Conservation (phyloP, 2,113 vertebrate genomes). For the Seriola rivoliana region DNA sequence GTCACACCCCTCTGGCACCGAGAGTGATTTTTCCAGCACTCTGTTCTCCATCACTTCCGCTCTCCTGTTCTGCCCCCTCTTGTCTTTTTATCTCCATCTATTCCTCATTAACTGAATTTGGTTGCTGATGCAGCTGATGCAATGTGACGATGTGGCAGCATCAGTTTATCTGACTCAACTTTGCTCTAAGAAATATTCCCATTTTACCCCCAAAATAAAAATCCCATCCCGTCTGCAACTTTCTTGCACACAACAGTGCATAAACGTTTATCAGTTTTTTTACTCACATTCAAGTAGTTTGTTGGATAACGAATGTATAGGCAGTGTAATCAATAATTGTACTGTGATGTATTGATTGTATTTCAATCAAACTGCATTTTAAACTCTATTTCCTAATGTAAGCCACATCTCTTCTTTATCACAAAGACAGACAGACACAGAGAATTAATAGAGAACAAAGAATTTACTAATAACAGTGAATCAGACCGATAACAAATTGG, state of each 20-base stretch:
- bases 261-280: too few species aligned
- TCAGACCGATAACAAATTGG: neutral
- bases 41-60: slow-evolving; percentile 19
- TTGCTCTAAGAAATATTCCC: slow-evolving; percentile 17
- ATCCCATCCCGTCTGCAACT: too few species aligned
- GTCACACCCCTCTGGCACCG: slow-evolving; percentile 27
- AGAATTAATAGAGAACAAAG: neutral
- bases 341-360: too few species aligned
- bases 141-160: slow-evolving; percentile 21
- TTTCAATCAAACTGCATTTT: too few species aligned
- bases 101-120: slow-evolving; percentile 42
- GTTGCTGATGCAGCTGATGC: slow-evolving; percentile 48
- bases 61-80: slow-evolving; percentile 6
- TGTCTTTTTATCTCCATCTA: slow-evolving; percentile 45
- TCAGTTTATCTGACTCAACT: slow-evolving; percentile 30
- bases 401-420: too few species aligned
- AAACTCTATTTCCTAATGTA: too few species aligned
- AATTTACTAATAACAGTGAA: neutral
- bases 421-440: too few species aligned
- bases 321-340: too few species aligned
- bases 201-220: neutral
- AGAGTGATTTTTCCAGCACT: slow-evolving; percentile 37
- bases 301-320: neutral
- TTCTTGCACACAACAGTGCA: too few species aligned
- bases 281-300: neutral